Base-by-base conservation (phyloP, 2,888 invertebrate species). In the Drosophila diplacantha region DNA sequence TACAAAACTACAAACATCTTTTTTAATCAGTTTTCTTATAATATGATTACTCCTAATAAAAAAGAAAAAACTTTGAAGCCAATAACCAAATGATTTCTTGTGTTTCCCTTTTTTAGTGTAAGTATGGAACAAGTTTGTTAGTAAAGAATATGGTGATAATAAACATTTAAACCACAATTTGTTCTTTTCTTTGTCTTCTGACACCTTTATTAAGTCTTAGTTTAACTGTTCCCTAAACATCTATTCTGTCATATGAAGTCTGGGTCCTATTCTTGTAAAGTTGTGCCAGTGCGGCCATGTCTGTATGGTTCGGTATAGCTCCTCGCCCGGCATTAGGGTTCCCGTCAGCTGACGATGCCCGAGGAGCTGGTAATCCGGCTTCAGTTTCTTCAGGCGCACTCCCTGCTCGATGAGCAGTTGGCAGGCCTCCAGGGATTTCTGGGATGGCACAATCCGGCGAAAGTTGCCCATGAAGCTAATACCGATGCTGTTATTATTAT, bases 381-480 rank as follows among this genome's bases (percentile, higher is more conserved):
- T 86, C 2, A 95, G 88, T 80, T 92, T 92, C 0, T 91, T 91
- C 7, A 88, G 72, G 3, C 90, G 87, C 0, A 94, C 90, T 0
- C 94, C 94, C 61, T 90, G 85, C 8, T 90, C 89, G 8, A 95
- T 90, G 0, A 95, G 87, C 60, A 90, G 89, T 46, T 90, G 85
- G 6, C 92, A 92, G 0, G 93, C 93, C 2, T 56, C 57, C 24
- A 59, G 18, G 24, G 58, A 57, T 5, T 31, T 31, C 5, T 31
- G 11, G 1, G 91, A 89, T 0, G 93, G 93, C 1, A 85, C 51
- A 0, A 87, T 84, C 0, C 78, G 87, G 43, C 90, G 91, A 73
- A 92, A 94, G 0, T 92, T 93, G 2, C 94, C 95, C 47, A 94
- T 91, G 71, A 94, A 93, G 3, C 92, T 91, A 12, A 95, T 91